These are phyloP conservation scores for Orius laevigatus DNA, from an alignment of 1,140 invertebrate genomes.

Conservation along the genomic window DNA sequence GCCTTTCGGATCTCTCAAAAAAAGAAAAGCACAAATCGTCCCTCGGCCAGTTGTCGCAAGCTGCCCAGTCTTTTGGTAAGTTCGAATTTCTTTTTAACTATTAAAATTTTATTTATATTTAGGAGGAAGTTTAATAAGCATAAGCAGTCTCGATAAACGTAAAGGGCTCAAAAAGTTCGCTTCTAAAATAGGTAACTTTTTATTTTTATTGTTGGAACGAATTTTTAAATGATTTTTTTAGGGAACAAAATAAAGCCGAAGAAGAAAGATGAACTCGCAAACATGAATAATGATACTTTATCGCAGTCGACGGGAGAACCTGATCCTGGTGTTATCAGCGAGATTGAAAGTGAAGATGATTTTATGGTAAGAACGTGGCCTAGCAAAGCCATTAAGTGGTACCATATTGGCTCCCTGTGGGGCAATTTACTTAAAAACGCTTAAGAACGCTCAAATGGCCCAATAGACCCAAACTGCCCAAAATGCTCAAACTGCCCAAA, in stretches of 20 bases:
- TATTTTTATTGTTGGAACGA: constrained; percentile 1
- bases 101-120: constrained; percentile 14
- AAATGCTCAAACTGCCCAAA: too few relatives aligned
- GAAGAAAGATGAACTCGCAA: too few relatives aligned
- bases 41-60: constrained; percentile 53
- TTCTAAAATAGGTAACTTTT: constrained; percentile 51
- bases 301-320: constrained; percentile 52
- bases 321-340: constrained; percentile 77
- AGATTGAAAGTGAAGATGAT: constrained; percentile 60
- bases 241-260: neutral
- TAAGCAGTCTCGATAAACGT: constrained; percentile 66
- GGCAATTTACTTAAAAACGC: too few relatives aligned
- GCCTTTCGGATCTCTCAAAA: constrained; percentile 60
- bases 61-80: constrained; percentile 55
- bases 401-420: too few relatives aligned
- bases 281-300: constrained; percentile 17
- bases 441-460: too few relatives aligned
- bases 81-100: too few relatives aligned
- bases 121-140: constrained; percentile 64
- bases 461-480: too few relatives aligned
- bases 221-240: neutral
- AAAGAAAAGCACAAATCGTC: constrained; percentile 78
- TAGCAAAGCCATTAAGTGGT: too few relatives aligned
- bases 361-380: constrained; percentile 45
- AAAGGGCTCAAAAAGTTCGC: constrained; percentile 72